phyloP scores from a whole-genome alignment of 2,113 vertebrate species.

The Cygnus buccinator region DNA sequence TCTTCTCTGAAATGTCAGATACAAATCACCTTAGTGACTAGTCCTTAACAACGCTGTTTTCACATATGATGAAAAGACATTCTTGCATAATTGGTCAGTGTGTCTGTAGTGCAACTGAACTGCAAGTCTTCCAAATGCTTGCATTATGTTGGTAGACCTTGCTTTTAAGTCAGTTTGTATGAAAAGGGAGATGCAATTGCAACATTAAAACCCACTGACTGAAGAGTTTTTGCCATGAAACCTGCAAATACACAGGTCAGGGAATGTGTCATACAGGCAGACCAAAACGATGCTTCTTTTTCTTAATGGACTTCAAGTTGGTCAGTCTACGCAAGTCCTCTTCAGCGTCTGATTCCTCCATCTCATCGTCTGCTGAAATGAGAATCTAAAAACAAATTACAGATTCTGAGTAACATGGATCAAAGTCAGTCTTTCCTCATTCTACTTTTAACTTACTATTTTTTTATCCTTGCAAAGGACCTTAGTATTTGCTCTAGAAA shows the following conservation, averaged over 20 bases:
- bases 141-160: slow-evolving; percentile 7
- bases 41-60: background rate
- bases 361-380: slow-evolving; percentile 96
- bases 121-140: slow-evolving; percentile 49
- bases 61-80: slow-evolving; percentile 46
- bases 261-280: slow-evolving; percentile 88
- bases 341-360: slow-evolving; percentile 93
- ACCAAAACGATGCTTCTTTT: slow-evolving; percentile 94
- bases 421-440: background rate
- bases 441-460: background rate
- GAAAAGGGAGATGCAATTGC: slow-evolving; percentile 44
- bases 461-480: background rate
- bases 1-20: slow-evolving; percentile 37
- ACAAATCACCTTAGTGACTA: background rate
- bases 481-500: background rate
- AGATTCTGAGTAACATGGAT: background rate
- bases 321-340: slow-evolving; percentile 90
- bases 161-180: slow-evolving; percentile 55
- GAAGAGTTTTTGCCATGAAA: background rate
- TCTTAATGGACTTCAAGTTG: slow-evolving; percentile 89
- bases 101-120: slow-evolving; percentile 79
- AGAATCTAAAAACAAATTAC: slow-evolving; percentile 83
- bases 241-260: slow-evolving; percentile 37
- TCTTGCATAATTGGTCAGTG: slow-evolving; percentile 82
- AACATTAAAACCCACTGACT: slow-evolving; percentile 50